A percentile compares a stretch with the other conserved stretches of the same genome.
phyloP scores from a whole-genome alignment of 2,888 invertebrate genomes.

The Tipula lateralis region DNA sequence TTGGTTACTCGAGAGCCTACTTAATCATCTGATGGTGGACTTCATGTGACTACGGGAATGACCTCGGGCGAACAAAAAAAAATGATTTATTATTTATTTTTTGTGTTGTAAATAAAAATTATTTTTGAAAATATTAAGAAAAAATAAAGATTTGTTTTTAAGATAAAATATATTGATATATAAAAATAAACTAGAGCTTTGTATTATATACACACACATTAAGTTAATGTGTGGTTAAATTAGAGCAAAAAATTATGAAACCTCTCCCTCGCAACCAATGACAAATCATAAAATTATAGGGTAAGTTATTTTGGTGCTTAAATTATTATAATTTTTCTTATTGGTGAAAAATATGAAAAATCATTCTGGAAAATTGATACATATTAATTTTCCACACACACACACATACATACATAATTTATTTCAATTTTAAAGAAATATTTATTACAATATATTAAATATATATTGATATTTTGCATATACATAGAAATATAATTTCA shows the following conservation, averaged over 20 bases:
- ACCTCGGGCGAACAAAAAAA: not conserved
- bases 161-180: constrained; percentile 11
- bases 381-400: not conserved
- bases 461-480: not conserved
- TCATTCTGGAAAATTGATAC: not conserved
- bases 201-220: not conserved
- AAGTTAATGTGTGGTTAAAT: not conserved
- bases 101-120: constrained; percentile 11
- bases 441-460: not conserved
- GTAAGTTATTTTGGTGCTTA: constrained; percentile 7
- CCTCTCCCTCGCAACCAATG: not conserved
- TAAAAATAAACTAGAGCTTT: not conserved
- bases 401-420: not conserved
- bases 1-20: not conserved
- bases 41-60: not conserved
- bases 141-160: constrained; percentile 11
- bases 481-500: not conserved
- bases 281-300: not conserved
- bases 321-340: not conserved
- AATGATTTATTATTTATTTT: not conserved
- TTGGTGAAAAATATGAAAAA: not conserved
- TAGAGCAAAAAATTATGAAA: not conserved
- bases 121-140: not conserved
- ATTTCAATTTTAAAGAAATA: not conserved
- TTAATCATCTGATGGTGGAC: not conserved